phyloP scores from a whole-genome alignment of 2,888 invertebrate genomes.

The Patella caerulea region DNA sequence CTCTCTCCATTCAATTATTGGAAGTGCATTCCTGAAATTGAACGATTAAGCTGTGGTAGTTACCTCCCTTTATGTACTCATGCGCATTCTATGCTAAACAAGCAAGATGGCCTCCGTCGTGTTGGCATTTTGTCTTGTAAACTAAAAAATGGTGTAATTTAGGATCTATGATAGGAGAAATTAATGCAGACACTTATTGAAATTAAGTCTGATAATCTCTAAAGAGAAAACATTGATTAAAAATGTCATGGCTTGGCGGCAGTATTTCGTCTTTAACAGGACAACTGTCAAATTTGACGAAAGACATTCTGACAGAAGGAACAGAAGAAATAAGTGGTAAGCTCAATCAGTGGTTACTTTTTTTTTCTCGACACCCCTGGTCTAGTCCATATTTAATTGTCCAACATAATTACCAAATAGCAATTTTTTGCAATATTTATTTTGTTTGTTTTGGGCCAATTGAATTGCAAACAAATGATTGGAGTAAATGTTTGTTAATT shows the following conservation, averaged over 20 bases:
- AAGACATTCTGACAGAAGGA: conserved; percentile 87
- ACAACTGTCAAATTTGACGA: conserved; percentile 87
- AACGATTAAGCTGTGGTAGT: too few relatives aligned
- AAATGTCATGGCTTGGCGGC: conserved; percentile 74
- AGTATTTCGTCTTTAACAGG: conserved; percentile 80
- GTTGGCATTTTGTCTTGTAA: conserved; percentile 42
- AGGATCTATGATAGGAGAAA: not conserved
- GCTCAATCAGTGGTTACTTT: conserved; percentile 70
- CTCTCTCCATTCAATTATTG: too few relatives aligned
- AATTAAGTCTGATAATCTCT: not conserved
- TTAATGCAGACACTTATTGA: not conserved
- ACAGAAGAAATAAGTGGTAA: conserved; percentile 77
- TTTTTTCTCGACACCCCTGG: too few relatives aligned
- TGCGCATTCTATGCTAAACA: not conserved
- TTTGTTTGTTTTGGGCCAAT: too few relatives aligned
- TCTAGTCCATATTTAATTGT: too few relatives aligned
- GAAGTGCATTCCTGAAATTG: too few relatives aligned
- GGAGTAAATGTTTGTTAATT: too few relatives aligned
- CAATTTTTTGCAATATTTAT: too few relatives aligned
- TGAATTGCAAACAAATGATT: too few relatives aligned
- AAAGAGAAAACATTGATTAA: conserved; percentile 21
- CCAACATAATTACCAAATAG: too few relatives aligned
- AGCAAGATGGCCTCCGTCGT: conserved; percentile 54
- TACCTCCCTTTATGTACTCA: too few relatives aligned
- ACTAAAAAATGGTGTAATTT: not conserved